Percentiles rank a stretch among this genome's conserved stretches.
Evolutionary conservation across 2,888 invertebrate species (phyloP).

Genomic region (Melitaea athalia): DNA sequence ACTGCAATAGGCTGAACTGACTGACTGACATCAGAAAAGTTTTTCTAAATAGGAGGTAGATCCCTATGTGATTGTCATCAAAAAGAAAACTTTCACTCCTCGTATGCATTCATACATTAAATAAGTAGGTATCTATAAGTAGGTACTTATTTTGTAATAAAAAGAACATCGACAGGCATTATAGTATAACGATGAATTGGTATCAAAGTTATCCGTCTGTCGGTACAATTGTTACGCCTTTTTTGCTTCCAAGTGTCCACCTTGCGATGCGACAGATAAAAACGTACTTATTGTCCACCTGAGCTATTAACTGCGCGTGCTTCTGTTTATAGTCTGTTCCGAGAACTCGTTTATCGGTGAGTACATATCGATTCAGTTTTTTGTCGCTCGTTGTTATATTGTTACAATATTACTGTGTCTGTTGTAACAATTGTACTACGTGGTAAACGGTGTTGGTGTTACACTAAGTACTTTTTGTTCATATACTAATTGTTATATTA

Average conservation of each 20-base stretch:
- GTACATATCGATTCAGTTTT: constrained; percentile 41
- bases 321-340: constrained; percentile 50
- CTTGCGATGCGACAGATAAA: constrained; percentile 51
- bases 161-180: neutral
- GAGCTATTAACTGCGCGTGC: constrained; percentile 61
- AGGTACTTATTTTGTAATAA: too few relatives aligned
- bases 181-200: neutral
- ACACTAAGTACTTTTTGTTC: too few relatives aligned
- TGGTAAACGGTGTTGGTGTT: too few relatives aligned
- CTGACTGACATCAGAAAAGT: too few relatives aligned
- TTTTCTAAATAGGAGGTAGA: too few relatives aligned
- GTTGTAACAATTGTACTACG: too few relatives aligned
- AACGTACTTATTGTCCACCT: constrained; percentile 58
- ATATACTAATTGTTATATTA: too few relatives aligned
- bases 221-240: constrained; percentile 36
- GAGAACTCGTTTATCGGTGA: constrained; percentile 46
- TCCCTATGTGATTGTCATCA: too few relatives aligned
- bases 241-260: constrained; percentile 38
- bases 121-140: too few relatives aligned
- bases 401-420: constrained; percentile 36
- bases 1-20: too few relatives aligned
- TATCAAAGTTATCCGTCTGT: constrained; percentile 18
- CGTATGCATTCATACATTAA: too few relatives aligned
- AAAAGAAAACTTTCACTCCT: too few relatives aligned
- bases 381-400: constrained; percentile 34